Conservation (phyloP, 2,888 invertebrate species). For the Acronicta leporina region DNA sequence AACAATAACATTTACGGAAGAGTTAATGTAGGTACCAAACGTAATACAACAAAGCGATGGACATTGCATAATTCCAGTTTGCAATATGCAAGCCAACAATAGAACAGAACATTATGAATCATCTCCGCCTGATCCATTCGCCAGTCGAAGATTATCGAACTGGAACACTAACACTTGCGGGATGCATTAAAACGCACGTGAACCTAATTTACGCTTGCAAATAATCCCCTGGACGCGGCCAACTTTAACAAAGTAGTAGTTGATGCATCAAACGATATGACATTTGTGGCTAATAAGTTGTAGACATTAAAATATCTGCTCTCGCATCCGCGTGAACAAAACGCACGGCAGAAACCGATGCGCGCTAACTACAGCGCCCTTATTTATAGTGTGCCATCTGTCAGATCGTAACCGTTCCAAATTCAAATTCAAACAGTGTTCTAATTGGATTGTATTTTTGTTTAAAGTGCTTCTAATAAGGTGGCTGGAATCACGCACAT, state of each 20-base stretch:
- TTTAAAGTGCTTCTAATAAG: conserved; percentile 86
- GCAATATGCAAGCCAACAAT: conserved; percentile 84
- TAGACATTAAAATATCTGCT: conserved; percentile 79
- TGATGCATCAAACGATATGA: conserved; percentile 85
- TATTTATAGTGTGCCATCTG: conserved; percentile 87
- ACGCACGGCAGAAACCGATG: conserved; percentile 70
- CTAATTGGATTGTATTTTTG: conserved; percentile 88
- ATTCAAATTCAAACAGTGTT: conserved; percentile 84
- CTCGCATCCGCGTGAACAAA: conserved; percentile 69
- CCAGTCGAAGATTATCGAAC: conserved; percentile 87
- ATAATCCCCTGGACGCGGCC: conserved; percentile 74
- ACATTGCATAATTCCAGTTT: conserved; percentile 83
- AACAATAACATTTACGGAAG: conserved; percentile 15
- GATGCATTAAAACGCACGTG: conserved; percentile 88
- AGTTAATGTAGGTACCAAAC: conserved; percentile 28
- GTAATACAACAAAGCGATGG: conserved; percentile 70
- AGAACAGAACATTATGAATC: conserved; percentile 86
- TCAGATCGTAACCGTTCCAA: conserved; percentile 85
- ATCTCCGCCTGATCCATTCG: conserved; percentile 83
- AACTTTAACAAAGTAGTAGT: conserved; percentile 85
- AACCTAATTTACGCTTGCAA: conserved; percentile 86
- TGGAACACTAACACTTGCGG: conserved; percentile 85
- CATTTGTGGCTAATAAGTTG: conserved; percentile 82
- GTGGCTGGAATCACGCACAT: conserved; percentile 81
- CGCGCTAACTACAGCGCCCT: conserved; percentile 74